Percentiles rank a stretch among this genome's conserved stretches.
Conservation (phyloP, 2,888 invertebrate species). For the Mesorhabditis spiculigera region DNA sequence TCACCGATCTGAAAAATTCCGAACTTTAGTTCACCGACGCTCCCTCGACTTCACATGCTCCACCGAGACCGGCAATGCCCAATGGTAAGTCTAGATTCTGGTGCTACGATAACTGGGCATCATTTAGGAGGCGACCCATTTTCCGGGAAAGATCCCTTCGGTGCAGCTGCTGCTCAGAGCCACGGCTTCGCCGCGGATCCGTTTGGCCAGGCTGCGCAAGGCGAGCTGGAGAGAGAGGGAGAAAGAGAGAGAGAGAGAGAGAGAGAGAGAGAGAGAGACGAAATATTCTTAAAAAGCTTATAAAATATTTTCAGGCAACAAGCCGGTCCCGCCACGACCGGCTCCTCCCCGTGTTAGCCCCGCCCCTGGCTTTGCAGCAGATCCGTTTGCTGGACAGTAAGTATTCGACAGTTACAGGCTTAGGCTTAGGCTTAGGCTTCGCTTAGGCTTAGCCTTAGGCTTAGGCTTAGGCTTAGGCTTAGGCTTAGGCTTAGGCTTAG, state of each 20-base stretch:
- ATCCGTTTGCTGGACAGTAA: constrained; percentile 4
- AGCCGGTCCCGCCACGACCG: constrained; percentile 32
- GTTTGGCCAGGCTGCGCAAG: not conserved
- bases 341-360: constrained; percentile 23
- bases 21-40: constrained; percentile 15
- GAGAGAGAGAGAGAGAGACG: too few relatives aligned
- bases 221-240: too few relatives aligned
- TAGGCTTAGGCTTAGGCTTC: too few relatives aligned
- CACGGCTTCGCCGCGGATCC: not conserved
- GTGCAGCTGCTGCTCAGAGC: not conserved
- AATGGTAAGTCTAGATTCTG: constrained; percentile 1
- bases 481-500: too few relatives aligned
- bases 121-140: not conserved
- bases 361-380: constrained; percentile 1
- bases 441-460: too few relatives aligned
- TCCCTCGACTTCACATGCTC: constrained; percentile 15
- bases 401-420: not conserved
- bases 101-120: not conserved
- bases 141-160: not conserved
- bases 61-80: constrained; percentile 12
- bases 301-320: not conserved
- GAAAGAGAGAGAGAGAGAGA: too few relatives aligned
- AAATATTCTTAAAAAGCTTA: too few relatives aligned
- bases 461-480: too few relatives aligned
- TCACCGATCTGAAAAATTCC: not conserved